A percentile compares a stretch with the other conserved stretches of the same genome.
Evolutionary conservation across 1,140 invertebrate genomes (phyloP).

Genomic region (Drosophila sp.): DNA sequence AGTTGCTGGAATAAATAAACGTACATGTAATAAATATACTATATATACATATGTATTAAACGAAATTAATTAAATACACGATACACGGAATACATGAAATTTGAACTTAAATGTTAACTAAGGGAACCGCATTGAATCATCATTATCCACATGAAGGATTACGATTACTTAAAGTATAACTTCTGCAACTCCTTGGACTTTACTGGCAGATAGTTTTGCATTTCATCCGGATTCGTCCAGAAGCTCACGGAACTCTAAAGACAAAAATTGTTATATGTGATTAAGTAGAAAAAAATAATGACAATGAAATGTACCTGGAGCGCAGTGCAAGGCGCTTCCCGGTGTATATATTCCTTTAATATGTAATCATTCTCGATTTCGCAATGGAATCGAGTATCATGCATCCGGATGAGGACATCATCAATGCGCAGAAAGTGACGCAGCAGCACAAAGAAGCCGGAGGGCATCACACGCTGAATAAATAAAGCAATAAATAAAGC

Average conservation of each 20-base stretch:
- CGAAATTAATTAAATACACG: constrained; percentile 8
- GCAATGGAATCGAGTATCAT: constrained; percentile 96
- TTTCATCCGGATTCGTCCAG: constrained; percentile 86
- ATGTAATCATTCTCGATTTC: constrained; percentile 91
- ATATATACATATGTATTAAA: constrained; percentile 16
- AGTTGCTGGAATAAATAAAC: constrained; percentile 58
- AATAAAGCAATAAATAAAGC: neutral
- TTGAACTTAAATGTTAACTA: neutral
- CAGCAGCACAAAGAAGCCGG: constrained; percentile 95
- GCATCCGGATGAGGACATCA: constrained; percentile 93
- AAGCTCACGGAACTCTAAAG: constrained; percentile 85
- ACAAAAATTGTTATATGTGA: neutral
- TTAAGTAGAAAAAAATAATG: neutral
- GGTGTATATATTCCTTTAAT: constrained; percentile 90
- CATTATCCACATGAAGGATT: too few species aligned
- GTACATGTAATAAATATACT: constrained; percentile 26
- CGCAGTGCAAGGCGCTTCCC: constrained; percentile 87
- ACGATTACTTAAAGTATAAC: constrained; percentile 79
- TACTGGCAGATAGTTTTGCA: constrained; percentile 86
- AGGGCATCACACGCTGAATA: constrained; percentile 96
- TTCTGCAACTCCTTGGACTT: constrained; percentile 85
- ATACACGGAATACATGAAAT: constrained; percentile 14
- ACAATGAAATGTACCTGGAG: constrained; percentile 28
- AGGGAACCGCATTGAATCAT: neutral
- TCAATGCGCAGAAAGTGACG: constrained; percentile 98